Percentiles rank a stretch among this genome's conserved stretches.
These are phyloP conservation scores for Coluber constrictor DNA, from an alignment of 2,797 vertebrate species.

Conservation along the genomic window DNA sequence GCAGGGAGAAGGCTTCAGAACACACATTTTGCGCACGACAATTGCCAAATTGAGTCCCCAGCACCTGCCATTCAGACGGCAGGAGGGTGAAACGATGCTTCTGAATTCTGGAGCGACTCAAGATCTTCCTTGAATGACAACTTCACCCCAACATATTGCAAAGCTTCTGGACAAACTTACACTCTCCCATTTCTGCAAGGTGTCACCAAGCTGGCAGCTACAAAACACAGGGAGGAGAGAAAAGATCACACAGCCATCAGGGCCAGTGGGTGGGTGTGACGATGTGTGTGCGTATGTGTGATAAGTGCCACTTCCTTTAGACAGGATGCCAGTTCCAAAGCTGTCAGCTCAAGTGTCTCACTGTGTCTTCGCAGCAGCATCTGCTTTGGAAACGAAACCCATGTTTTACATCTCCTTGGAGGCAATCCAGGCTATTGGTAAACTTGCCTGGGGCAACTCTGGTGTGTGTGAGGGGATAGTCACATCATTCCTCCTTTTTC, in stretches of 20 bases:
- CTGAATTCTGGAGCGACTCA: not conserved
- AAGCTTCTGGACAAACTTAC: not conserved
- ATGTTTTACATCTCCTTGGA: constrained; percentile 51
- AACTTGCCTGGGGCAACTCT: constrained; percentile 51
- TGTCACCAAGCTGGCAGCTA: not conserved
- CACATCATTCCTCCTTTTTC: constrained; percentile 38
- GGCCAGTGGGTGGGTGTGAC: not conserved
- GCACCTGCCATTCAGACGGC: not conserved
- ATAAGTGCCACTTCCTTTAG: not conserved
- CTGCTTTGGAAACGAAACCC: constrained; percentile 51
- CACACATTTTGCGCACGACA: rapidly evolving
- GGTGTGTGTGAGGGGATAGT: not conserved
- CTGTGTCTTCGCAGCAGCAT: constrained; percentile 38
- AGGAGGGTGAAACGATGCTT: not conserved
- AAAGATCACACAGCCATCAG: not conserved
- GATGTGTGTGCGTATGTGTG: not conserved
- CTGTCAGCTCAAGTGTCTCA: constrained; percentile 21
- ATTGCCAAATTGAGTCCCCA: not conserved
- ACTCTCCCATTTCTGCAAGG: not conserved
- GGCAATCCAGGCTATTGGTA: constrained; percentile 41
- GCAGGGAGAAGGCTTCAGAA: not conserved
- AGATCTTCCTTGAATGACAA: not conserved
- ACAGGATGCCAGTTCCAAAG: not conserved
- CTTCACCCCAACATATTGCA: not conserved
- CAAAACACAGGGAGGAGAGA: not conserved